phyloP scores from a whole-genome alignment of 2,888 invertebrate species.

The Rotaria macrura region DNA sequence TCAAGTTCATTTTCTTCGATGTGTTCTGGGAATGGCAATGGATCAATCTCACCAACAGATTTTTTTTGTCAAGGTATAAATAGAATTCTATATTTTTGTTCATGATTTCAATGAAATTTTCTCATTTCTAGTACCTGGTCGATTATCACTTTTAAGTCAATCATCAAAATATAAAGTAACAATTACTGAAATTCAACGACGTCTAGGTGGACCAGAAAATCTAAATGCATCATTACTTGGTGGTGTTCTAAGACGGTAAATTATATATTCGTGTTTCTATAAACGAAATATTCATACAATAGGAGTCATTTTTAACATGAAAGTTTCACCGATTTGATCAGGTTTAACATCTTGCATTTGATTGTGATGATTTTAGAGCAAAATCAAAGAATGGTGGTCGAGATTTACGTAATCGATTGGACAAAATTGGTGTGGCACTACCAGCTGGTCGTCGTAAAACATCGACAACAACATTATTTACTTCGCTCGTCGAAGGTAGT shows the following conservation, averaged over 20 bases:
- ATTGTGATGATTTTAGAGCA: slow-evolving; percentile 60
- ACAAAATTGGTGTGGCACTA: slow-evolving; percentile 90
- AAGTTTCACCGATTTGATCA: no score
- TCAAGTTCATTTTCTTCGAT: not conserved
- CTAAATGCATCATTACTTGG: slow-evolving; percentile 33
- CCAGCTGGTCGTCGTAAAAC: slow-evolving; percentile 97
- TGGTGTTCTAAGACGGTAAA: slow-evolving; percentile 29
- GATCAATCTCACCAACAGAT: not conserved
- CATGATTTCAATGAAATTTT: not conserved
- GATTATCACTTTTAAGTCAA: slow-evolving; percentile 28
- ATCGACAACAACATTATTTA: slow-evolving; percentile 88
- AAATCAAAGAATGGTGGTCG: slow-evolving; percentile 99
- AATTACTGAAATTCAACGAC: slow-evolving; percentile 30
- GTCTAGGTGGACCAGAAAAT: slow-evolving; percentile 30
- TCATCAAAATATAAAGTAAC: slow-evolving; percentile 33
- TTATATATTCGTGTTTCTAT: not conserved
- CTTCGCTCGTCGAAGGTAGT: slow-evolving; percentile 87
- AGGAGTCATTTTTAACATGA: not conserved
- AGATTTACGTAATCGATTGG: slow-evolving; percentile 84
- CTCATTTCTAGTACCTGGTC: slow-evolving; percentile 24
- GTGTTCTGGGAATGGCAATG: not conserved
- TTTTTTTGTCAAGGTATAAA: not conserved
- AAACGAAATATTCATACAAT: not conserved
- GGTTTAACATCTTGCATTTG: no score
- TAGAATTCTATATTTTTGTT: not conserved